A percentile compares a stretch with the other conserved stretches of the same genome.
phyloP scores from a whole-genome alignment of 2,797 vertebrate genomes.

The Crax fasciolata region DNA sequence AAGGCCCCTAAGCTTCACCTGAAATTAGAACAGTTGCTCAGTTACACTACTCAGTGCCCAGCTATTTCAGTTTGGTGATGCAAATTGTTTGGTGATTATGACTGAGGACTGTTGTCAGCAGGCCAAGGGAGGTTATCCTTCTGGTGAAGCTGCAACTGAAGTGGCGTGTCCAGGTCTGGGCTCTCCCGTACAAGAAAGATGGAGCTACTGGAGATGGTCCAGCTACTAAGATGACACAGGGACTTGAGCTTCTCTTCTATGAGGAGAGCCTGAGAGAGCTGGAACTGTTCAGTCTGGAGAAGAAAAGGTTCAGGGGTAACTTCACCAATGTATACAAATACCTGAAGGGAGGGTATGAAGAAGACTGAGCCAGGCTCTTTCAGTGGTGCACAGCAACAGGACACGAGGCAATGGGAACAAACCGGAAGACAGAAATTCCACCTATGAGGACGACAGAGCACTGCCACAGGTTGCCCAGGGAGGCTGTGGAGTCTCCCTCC shows the following conservation, averaged over 20 bases:
- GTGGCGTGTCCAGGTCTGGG: not conserved
- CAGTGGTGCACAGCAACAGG: not conserved
- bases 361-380: not conserved
- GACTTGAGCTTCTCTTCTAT: not conserved
- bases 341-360: not conserved
- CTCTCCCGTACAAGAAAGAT: not conserved
- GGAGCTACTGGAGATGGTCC: not conserved
- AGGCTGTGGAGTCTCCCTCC: not conserved
- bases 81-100: not conserved
- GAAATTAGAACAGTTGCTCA: not conserved
- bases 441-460: not conserved
- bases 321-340: not conserved
- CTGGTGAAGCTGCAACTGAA: not conserved
- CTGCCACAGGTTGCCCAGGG: not conserved
- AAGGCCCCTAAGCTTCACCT: not conserved
- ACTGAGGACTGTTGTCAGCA: not conserved
- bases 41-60: not conserved
- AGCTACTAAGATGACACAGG: not conserved
- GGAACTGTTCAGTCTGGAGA: not conserved
- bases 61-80: not conserved
- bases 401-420: not conserved
- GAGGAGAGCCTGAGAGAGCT: not conserved
- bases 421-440: not conserved
- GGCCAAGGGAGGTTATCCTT: not conserved
- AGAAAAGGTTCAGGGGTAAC: not conserved